Base-by-base conservation (phyloP, 2,888 invertebrate species). In the Tridacna crocea region DNA sequence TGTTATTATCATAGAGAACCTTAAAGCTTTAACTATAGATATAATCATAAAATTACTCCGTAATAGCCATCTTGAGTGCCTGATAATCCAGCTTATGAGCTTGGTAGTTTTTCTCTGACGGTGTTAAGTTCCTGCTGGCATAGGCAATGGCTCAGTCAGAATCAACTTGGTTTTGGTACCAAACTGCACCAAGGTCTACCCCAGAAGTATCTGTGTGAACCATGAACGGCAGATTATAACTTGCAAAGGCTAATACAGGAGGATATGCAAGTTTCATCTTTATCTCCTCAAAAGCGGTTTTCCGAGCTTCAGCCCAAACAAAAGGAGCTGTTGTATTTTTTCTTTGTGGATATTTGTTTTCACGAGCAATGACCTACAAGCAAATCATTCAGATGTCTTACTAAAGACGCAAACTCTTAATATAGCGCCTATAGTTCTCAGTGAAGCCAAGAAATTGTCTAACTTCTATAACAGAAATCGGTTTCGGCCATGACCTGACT, bases 31-130 rank as follows among this genome's bases (percentile, higher is more conserved):
- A 78, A 6, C 82, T 75, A 51, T 80, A 82, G 15, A 84, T 51
- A 58, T 84, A 83, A 70, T 87, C 81, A 68, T 80, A 65, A 65
- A 84, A 85, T 58, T 83, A 84, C 19, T 87, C 83, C 17, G 55
- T 75, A 4, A 85, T 27, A 15, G 76, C 80, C 87, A 80, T 83
- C 72, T 85, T 84, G 19, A 85, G 66, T 55, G 81, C 48, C 79
- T n/a, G n/a, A n/a, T n/a, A n/a, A n/a, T n/a, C n/a, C n/a, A n/a
- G n/a, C n/a, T n/a, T n/a, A n/a, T n/a, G 79, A 11, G 79, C 65
- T 15, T 79, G 77, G 58, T 83, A 79, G n/a, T n/a, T n/a, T 68
- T 81, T 78, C 55, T 66, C 61, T 55, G 83, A 76, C 13, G 27
- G n/a, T n/a, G 68, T 27, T 22, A 86, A 26, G 24, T 77, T 55